Base-by-base conservation (phyloP, 2,113 vertebrate species). In the Rhinoderma darwinii region DNA sequence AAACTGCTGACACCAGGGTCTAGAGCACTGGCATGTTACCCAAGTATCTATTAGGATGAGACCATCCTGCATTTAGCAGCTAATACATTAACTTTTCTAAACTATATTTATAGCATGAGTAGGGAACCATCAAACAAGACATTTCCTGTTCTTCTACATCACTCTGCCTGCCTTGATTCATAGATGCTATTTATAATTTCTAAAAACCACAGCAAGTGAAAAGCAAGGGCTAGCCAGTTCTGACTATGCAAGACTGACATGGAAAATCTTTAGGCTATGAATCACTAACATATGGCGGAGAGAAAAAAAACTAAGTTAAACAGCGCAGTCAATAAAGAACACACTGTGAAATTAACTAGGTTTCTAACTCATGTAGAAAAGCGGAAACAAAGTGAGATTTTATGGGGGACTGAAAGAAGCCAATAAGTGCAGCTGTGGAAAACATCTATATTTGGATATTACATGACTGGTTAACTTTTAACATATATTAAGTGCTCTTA, bases 161-260 rank as follows among this genome's bases (percentile, higher is more conserved):
- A 74, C 47, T 74, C 72, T 32, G 72, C 35, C 73, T 59, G 83
- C 61, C 83, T 63, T 47, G 17, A 63, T 84, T 84, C 83, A 84
- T 76, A 54, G 72, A 51, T 59, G 35, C 83, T 84, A 84, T 84
- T 84, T 84, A 84, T 84, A 76, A 76, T 63, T 76, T 37, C 39
- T 35, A 44, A 84, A 84, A 84, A 84, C 72, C 83, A 63, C 73
- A 63, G 83, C 70, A 72, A 59, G 73, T 84, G 73, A 84, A 41
- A 84, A 47, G 72, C 35, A 35, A 76, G 54, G 51, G 18, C 73
- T 61, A 76, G 30, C 83, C 82, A 84, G 39, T 76, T 76, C 72
- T 84, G 47, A 84, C 83, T 84, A 76, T 61, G 83, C 83, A 84
- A 77, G 83, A 84, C 51, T 84, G 83, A 84, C 83, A 84, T 84